Base-by-base conservation (phyloP, 1,140 invertebrate genomes). In the Bombus picipes region DNA sequence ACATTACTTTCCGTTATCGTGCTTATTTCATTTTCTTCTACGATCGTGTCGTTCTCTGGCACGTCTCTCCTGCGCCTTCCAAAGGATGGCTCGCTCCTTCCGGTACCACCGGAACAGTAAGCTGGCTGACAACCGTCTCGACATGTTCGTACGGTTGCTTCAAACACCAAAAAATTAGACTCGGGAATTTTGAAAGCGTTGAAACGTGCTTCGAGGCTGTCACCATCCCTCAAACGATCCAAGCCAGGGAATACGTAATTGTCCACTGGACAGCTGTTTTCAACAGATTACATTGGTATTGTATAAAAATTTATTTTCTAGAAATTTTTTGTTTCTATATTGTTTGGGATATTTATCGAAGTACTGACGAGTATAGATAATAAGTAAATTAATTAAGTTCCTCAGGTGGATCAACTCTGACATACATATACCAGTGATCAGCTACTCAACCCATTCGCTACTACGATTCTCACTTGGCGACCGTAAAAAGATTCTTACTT, bases 151-250 rank as follows among this genome's bases (percentile, higher is more conserved):
- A 99, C 98, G 1, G 97, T 99, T 1, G 98, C 98, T 95, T 99
- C 98, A 92, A 99, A 99, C 2, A 99, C 98, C 73, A 99, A 93
- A 95, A 98, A 98, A 93, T 99, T 99, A 0, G 98, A 98, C 95
- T 99, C 98, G 0, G 98, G 98, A 90, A 99, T 98, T 95, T 99
- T 99, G 91, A 99, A 99, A 3, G 98, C 98, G 95, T 98, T 98
- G 92, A 99, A 99, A 89, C 98, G 96, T 0, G 98, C 98, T 95
- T 98, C 98, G 13, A 99, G 95, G 18, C 98, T 98, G 91, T 98
- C 98, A 0, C 98, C 97, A 91, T 97, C 98, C 39, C 98, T 96
- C 2, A 98, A 96, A 92, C 97, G 97, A 92, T 98, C 98, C 87
- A 99, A 93, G 92, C 98, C 98, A 0, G 98, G 98, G 95, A 99